Evolutionary conservation across 1,140 invertebrate genomes (phyloP), one percentile per base, ranked within the genome.

Genomic region (Drosophila lacteicornis): DNA sequence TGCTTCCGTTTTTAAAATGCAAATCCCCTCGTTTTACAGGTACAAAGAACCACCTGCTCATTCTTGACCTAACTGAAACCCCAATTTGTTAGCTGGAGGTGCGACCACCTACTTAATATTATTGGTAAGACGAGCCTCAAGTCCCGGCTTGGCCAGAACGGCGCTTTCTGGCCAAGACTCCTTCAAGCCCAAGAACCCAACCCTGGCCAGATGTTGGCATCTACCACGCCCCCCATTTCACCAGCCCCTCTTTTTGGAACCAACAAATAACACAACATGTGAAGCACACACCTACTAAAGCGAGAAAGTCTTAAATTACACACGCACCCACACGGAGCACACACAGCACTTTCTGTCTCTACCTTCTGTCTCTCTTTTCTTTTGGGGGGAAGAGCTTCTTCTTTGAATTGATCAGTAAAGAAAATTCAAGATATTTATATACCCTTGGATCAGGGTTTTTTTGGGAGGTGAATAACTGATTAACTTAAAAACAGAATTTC

Each of bases 241-340:
- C 22, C 15, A 12, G 4, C 13, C 13, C 30, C 5, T 3, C 15
- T 43, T 38, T 58, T 58, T 12, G 49, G 62, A 70, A 9, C 42
- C 63, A 59, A 42, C 25, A 73, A 70, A 70, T 71, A 73, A 73
- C 66, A 59, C 53, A 66, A 71, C 55, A 68, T 45, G 57, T 53
- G 56, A 50, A 33, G 46, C 46, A 75, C 60, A 76, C 70, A 77
- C 66, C 66, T 71, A 65, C 59, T 22, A 43, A 82, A 74, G 80
- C 68, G 84, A 87, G 84, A 87, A 88, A 84, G 84, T 88, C 84
- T 84, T 87, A 84, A 84, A 81, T 88, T 90, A 88, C 84, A 84
- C 69, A 88, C 69, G 66, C 84, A 90, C 85, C 85, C 77, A 87
- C 83, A 82, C 70, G 58, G 46, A 57, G n/a, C 38, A 27, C 66